These are phyloP conservation scores for Athripsodes cinereus DNA, from an alignment of 2,888 invertebrate species.

Conservation along the genomic window DNA sequence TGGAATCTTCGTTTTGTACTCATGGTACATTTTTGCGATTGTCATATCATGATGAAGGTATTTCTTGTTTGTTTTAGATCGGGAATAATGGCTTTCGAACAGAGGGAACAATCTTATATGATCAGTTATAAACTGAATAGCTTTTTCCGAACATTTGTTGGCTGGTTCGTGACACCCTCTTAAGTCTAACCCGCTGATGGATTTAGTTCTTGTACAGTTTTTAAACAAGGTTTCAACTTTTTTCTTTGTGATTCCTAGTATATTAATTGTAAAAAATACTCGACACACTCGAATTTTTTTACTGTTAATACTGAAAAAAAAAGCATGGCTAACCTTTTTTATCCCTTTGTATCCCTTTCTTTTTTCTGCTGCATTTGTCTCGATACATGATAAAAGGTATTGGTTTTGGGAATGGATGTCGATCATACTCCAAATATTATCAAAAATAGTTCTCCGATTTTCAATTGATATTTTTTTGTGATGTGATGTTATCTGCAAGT, in stretches of 20 bases:
- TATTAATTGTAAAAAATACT: conserved; percentile 4
- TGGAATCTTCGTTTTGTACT: too few relatives aligned
- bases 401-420: conserved; percentile 1
- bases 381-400: conserved; percentile 3
- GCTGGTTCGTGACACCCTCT: conserved; percentile 2
- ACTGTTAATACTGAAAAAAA: not conserved
- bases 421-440: not conserved
- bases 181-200: conserved; percentile 1
- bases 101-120: not conserved
- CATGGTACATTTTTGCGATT: conserved; percentile 1
- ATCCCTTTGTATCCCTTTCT: conserved; percentile 1
- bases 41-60: conserved; percentile 1
- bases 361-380: not conserved
- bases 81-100: not conserved
- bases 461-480: conserved; percentile 3
- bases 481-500: too few relatives aligned
- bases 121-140: not conserved
- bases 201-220: conserved; percentile 1
- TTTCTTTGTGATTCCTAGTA: not conserved
- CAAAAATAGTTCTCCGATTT: conserved; percentile 4
- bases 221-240: not conserved
- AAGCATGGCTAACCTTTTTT: not conserved
- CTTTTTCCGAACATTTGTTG: conserved; percentile 1
- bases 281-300: conserved; percentile 3
- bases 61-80: not conserved